These are phyloP conservation scores for Caenorhabditis zanzibari DNA, from an alignment of 2,888 invertebrate genomes.

Conservation along the genomic window DNA sequence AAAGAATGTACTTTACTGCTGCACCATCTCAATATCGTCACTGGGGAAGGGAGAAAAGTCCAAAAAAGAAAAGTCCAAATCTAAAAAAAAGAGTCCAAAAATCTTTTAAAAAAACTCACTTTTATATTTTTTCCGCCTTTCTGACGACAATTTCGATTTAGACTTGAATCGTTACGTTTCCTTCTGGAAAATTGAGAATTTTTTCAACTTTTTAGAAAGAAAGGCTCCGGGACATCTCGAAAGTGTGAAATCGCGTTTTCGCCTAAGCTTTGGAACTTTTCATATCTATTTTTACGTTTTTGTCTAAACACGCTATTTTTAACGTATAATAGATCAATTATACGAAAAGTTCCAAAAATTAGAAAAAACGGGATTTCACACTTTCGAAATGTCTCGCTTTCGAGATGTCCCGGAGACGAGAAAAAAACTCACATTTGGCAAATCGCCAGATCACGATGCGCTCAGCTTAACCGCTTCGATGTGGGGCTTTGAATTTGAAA, in stretches of 20 bases:
- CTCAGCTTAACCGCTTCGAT: slow-evolving; percentile 31
- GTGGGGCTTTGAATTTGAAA: slow-evolving; percentile 21
- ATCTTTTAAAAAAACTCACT: slow-evolving; percentile 24
- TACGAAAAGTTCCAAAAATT: too few relatives aligned
- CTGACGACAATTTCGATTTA: slow-evolving; percentile 11
- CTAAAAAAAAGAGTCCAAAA: not conserved
- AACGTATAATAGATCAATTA: too few relatives aligned
- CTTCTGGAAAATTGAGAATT: slow-evolving; percentile 22
- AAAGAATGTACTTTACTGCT: slow-evolving; percentile 37
- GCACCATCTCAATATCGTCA: slow-evolving; percentile 61
- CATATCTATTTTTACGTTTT: too few relatives aligned
- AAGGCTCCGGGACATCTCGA: too few relatives aligned
- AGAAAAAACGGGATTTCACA: too few relatives aligned
- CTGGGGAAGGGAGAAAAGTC: not conserved
- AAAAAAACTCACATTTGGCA: slow-evolving; percentile 45
- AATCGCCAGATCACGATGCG: slow-evolving; percentile 33
- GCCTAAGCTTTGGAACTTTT: too few relatives aligned
- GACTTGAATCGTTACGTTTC: slow-evolving; percentile 21
- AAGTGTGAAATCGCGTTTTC: too few relatives aligned
- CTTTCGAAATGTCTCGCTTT: too few relatives aligned
- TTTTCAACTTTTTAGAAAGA: not conserved
- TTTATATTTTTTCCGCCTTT: slow-evolving; percentile 7
- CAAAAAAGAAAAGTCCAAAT: slow-evolving; percentile 1
- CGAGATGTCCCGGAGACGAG: too few relatives aligned
- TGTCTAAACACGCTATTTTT: too few relatives aligned